Base-by-base conservation (phyloP, 1,140 invertebrate species). In the Calliphora vicina region DNA sequence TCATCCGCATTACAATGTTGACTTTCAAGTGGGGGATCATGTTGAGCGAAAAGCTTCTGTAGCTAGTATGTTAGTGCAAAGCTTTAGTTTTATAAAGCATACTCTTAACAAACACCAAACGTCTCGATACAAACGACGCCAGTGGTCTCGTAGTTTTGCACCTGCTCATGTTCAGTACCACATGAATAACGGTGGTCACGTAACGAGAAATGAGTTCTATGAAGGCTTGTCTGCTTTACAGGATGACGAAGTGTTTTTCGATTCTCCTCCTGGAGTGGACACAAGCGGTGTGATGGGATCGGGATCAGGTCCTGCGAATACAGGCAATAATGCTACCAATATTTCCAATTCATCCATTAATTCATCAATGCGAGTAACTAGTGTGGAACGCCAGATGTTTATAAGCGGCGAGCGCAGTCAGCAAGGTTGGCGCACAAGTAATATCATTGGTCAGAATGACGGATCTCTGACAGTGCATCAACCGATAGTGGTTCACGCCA, bases 131-230 rank as follows among this genome's bases (percentile, higher is more conserved):
- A 87, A 91, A 45, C 86, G 90, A 2, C 88, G 87, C 9, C 91
- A 92, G 85, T 92, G 91, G 89, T 93, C 93, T 1, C 88, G 93
- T 82, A 93, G 93, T 86, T 93, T 92, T 86, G 91, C 92, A 0
- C 91, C 92, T 0, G 87, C 87, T 15, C 87, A 90, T 50, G 87
- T 91, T 3, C 84, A 86, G 17, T 72, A 76, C n/a, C 76, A 82
- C 8, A 67, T 82, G 25, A 82, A 84, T 45, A 76, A 45, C 12
- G 84, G 84, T 42, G 82, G 71, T 29, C 29, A 74, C 26, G 42
- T 71, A 50, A 13, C 74, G n/a, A 78, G 42, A 13, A 78, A 78
- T 45, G 82, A 86, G 29, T 26, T 87, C 57, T 86, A 85, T 10
- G 86, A 89, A 25, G 86, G 85, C 3, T 13, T 88, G 17, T 82